A percentile compares a stretch with the other conserved stretches of the same genome.
These are phyloP conservation scores for Mesaphorura yosii DNA, from an alignment of 1,140 invertebrate species.

Conservation along the genomic window DNA sequence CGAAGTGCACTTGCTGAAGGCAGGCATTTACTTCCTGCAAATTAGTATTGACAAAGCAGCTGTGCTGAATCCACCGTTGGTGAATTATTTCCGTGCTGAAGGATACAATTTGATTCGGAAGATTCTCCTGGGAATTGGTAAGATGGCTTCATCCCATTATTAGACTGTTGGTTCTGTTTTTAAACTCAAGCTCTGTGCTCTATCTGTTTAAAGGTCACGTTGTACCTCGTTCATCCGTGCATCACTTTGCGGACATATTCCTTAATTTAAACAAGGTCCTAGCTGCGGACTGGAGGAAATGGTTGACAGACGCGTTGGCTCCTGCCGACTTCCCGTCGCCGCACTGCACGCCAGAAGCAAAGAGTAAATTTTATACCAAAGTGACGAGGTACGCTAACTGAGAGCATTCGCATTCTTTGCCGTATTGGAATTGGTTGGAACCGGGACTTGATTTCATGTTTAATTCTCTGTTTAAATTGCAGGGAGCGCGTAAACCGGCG, in stretches of 20 bases:
- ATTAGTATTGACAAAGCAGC: constrained; percentile 15
- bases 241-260: constrained; percentile 14
- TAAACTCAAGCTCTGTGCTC: neutral
- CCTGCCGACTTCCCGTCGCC: constrained; percentile 24
- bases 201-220: constrained; percentile 13
- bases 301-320: constrained; percentile 19
- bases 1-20: constrained; percentile 24
- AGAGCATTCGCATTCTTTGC: constrained; percentile 1
- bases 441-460: too few relatives aligned
- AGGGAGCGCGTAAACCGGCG: constrained; percentile 28
- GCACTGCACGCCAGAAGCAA: constrained; percentile 18
- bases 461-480: neutral
- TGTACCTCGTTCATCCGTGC: constrained; percentile 20
- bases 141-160: neutral
- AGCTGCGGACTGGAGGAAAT: constrained; percentile 22
- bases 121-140: constrained; percentile 22
- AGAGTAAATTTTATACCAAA: constrained; percentile 26
- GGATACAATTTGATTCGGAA: constrained; percentile 17
- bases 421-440: too few relatives aligned
- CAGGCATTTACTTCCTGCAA: constrained; percentile 19
- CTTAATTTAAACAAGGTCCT: constrained; percentile 9
- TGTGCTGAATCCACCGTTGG: constrained; percentile 7
- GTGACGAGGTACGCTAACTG: constrained; percentile 22
- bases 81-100: constrained; percentile 18
- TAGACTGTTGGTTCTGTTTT: neutral